Percentiles rank a stretch among this genome's conserved stretches.
phyloP scores from a whole-genome alignment of 2,888 invertebrate genomes.

The Serripes groenlandicus region DNA sequence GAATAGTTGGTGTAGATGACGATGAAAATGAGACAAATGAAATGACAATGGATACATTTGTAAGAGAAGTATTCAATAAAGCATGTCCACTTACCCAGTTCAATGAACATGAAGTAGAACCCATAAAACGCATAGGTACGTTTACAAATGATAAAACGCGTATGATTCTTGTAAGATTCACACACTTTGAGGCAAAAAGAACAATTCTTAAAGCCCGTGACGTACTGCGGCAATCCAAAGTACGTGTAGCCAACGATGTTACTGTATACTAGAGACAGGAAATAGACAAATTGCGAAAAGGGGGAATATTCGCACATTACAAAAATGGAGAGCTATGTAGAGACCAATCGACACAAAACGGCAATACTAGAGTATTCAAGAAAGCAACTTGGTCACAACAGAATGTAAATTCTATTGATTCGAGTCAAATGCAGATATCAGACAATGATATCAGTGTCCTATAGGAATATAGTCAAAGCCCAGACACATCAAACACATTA shows the following conservation, averaged over 20 bases:
- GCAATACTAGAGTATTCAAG: not conserved
- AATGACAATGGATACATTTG: not conserved
- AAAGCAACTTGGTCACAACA: too few species aligned
- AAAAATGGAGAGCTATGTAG: not conserved
- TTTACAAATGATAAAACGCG: not conserved
- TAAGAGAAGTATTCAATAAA: not conserved
- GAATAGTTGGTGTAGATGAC: not conserved
- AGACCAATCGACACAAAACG: not conserved
- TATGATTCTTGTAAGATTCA: not conserved
- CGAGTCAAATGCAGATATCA: too few species aligned
- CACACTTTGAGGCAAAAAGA: not conserved
- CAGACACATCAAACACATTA: not conserved
- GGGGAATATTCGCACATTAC: not conserved
- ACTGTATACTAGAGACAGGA: not conserved
- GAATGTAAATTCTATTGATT: too few species aligned
- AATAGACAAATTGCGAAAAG: not conserved
- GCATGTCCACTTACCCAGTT: not conserved
- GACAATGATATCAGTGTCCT: too few species aligned
- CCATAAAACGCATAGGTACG: not conserved
- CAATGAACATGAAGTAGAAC: not conserved
- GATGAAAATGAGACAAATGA: slow-evolving; percentile 3
- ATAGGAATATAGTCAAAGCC: not conserved
- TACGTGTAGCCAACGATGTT: not conserved
- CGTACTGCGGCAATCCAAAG: not conserved
- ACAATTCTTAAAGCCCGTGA: not conserved